These are phyloP conservation scores for Neosilurus hyrtlii DNA, from an alignment of 2,797 vertebrate genomes.

Conservation along the genomic window DNA sequence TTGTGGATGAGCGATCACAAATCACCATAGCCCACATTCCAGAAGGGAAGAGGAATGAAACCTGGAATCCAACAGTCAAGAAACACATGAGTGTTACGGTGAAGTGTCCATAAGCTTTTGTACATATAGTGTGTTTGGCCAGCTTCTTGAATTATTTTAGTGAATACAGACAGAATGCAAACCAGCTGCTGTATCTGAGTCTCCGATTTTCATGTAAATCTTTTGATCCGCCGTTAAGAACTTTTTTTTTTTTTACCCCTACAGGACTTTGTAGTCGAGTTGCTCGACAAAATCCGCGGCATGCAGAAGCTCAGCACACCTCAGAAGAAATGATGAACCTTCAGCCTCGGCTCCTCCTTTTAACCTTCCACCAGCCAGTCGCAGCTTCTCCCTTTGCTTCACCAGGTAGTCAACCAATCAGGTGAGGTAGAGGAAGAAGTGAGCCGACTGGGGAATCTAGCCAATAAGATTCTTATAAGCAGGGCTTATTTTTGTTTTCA, in stretches of 20 bases:
- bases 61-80: too few species aligned
- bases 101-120: too few species aligned
- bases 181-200: background rate
- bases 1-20: too few species aligned
- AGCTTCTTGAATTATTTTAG: background rate
- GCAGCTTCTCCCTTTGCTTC: slow-evolving; percentile 37
- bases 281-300: slow-evolving; percentile 88
- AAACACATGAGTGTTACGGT: too few species aligned
- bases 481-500: slow-evolving; percentile 59
- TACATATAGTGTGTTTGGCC: background rate
- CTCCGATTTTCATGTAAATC: background rate
- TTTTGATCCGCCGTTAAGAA: background rate
- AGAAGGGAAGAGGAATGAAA: too few species aligned
- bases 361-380: slow-evolving; percentile 41
- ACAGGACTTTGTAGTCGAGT: slow-evolving; percentile 83
- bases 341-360: slow-evolving; percentile 11
- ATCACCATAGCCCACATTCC: too few species aligned
- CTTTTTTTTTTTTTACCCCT: slow-evolving; percentile 29
- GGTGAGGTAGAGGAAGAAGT: slow-evolving; percentile 39
- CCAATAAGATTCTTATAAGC: slow-evolving; percentile 66
- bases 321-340: slow-evolving; percentile 81
- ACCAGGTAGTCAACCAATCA: slow-evolving; percentile 41
- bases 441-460: slow-evolving; percentile 49
- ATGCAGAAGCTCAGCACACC: slow-evolving; percentile 95
- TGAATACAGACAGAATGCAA: background rate